Evolutionary conservation across 2,888 invertebrate species (phyloP).

Genomic region (Hypsopygia costalis): DNA sequence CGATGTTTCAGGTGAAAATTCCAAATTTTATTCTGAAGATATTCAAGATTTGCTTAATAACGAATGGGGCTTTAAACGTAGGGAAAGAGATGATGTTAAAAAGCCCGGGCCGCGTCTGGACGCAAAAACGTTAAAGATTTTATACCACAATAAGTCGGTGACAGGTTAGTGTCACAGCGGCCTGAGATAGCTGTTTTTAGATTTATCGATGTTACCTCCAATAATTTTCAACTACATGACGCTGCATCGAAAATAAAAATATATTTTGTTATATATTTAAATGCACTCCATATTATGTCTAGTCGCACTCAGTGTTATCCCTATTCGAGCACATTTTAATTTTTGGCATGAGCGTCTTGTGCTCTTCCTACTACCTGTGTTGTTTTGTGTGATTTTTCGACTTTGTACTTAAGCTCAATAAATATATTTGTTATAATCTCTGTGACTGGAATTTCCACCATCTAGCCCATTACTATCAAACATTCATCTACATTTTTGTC

Average conservation of each 20-base stretch:
- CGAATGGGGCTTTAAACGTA: conserved; percentile 90
- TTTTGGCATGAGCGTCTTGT: conserved; percentile 52
- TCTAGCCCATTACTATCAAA: neutral
- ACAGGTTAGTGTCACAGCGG: conserved; percentile 77
- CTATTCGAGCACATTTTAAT: conserved; percentile 54
- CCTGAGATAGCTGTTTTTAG: conserved; percentile 55
- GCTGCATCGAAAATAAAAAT: conserved; percentile 37
- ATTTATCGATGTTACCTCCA: conserved; percentile 61
- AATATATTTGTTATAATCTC: neutral
- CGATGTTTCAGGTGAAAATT: conserved; percentile 78
- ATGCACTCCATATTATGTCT: conserved; percentile 64
- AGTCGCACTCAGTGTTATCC: conserved; percentile 69
- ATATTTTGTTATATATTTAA: conserved; percentile 38
- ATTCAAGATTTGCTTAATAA: conserved; percentile 82
- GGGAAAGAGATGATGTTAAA: conserved; percentile 95
- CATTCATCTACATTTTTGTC: conserved; percentile 9
- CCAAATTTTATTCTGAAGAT: conserved; percentile 71
- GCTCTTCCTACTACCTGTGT: conserved; percentile 36
- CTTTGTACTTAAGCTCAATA: conserved; percentile 19
- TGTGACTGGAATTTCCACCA: neutral
- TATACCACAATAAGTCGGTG: conserved; percentile 73
- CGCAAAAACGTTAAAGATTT: conserved; percentile 81
- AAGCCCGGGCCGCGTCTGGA: conserved; percentile 94
- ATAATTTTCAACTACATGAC: conserved; percentile 31
- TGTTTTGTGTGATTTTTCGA: conserved; percentile 31